These are phyloP conservation scores for Seriola aureovittata DNA, from an alignment of 2,113 vertebrate species.

Conservation along the genomic window DNA sequence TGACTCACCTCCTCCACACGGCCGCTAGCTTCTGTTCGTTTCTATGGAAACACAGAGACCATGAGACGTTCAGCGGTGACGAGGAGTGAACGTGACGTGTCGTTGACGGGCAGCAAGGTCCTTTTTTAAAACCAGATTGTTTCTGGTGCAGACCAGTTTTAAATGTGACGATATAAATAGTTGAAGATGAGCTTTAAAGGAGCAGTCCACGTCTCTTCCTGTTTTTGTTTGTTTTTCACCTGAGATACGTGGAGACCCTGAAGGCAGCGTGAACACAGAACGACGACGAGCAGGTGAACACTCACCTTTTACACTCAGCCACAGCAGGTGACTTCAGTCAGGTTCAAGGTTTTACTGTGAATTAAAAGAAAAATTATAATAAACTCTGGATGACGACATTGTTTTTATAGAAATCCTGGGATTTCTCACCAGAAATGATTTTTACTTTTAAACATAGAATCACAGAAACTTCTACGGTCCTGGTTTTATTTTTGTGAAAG, in stretches of 20 bases:
- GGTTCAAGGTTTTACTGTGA: no score
- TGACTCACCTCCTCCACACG: not conserved
- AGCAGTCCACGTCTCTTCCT: not conserved
- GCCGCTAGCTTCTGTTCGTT: not conserved
- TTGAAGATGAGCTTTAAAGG: constrained; percentile 24
- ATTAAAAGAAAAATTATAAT: no score
- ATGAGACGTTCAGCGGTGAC: not conserved
- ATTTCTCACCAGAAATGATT: no score
- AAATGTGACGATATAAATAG: not conserved
- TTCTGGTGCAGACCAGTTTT: constrained; percentile 22
- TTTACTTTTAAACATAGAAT: no score
- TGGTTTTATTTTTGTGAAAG: no score
- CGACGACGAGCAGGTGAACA: not conserved
- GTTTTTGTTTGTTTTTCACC: not conserved
- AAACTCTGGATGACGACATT: no score
- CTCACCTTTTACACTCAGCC: not conserved
- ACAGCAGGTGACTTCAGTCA: not conserved
- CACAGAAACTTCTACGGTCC: no score
- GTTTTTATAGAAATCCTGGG: no score
- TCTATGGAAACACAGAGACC: not conserved
- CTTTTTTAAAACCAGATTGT: not conserved
- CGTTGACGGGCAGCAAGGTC: not conserved
- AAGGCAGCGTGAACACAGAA: no score
- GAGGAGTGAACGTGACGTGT: not conserved
- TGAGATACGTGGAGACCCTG: not conserved